Evolutionary conservation across 2,797 vertebrate species (phyloP).

Genomic region (Helarctos malayanus): DNA sequence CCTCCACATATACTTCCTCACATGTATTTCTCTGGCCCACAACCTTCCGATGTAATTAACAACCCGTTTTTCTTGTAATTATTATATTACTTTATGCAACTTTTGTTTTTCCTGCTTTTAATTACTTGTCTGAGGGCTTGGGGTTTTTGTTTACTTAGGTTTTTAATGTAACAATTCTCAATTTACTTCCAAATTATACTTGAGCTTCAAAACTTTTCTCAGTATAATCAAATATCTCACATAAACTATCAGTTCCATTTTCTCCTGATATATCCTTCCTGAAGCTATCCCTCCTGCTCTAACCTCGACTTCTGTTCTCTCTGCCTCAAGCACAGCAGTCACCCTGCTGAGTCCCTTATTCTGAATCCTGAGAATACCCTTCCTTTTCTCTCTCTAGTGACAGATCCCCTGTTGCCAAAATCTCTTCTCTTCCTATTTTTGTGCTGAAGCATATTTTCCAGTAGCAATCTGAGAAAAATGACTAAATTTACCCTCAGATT

Average conservation of each 20-base stretch:
- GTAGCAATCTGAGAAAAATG: conserved; percentile 21
- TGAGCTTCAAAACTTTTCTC: background rate
- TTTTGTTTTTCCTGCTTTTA: background rate
- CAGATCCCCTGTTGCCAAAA: background rate
- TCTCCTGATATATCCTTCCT: background rate
- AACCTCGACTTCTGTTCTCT: background rate
- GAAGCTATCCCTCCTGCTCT: background rate
- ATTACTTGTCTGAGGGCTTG: background rate
- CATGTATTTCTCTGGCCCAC: background rate
- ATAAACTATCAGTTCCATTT: background rate
- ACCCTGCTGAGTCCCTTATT: background rate
- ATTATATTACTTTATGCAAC: background rate
- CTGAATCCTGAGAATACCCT: background rate
- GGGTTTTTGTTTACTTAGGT: background rate
- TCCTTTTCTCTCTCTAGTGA: background rate
- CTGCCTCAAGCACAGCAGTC: background rate
- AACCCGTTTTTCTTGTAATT: background rate
- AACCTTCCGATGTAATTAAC: background rate
- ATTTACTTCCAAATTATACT: background rate
- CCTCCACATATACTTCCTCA: background rate
- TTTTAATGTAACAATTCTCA: background rate
- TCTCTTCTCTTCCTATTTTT: background rate
- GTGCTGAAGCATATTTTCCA: background rate
- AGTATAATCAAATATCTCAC: background rate
- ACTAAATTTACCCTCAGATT: background rate